Percentiles rank a stretch among this genome's conserved stretches.
phyloP scores from a whole-genome alignment of 2,113 vertebrate species.

The Machaerirhynchus nigripectus region DNA sequence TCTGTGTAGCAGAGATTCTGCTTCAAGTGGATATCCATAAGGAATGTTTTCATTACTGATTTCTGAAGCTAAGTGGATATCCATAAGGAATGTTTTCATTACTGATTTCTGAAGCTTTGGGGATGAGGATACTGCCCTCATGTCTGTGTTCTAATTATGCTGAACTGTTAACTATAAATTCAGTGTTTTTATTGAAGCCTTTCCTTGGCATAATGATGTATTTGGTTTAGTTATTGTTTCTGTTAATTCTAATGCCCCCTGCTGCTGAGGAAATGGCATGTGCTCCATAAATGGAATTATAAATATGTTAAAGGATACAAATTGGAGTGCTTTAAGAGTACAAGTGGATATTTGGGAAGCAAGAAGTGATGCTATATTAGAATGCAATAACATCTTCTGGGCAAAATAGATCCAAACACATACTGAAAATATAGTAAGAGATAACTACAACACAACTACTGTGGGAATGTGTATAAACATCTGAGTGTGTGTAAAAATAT shows the following conservation, averaged over 20 bases:
- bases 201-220: neutral
- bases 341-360: neutral
- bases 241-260: constrained; percentile 55
- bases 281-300: constrained; percentile 18
- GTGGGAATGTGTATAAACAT: neutral
- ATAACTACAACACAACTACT: neutral
- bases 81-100: neutral
- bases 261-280: constrained; percentile 26
- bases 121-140: neutral
- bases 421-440: neutral
- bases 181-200: neutral
- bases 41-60: neutral
- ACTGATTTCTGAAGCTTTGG: neutral
- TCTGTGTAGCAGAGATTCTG: neutral
- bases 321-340: constrained; percentile 1
- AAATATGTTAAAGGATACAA: neutral
- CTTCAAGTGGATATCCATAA: neutral
- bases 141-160: neutral
- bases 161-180: constrained; percentile 2
- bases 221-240: constrained; percentile 43
- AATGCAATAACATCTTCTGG: neutral
- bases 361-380: neutral
- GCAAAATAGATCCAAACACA: neutral
- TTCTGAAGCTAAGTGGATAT: neutral
- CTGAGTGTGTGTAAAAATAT: neutral